Conservation (phyloP, 2,797 vertebrate species). For the Molothrus ater region DNA sequence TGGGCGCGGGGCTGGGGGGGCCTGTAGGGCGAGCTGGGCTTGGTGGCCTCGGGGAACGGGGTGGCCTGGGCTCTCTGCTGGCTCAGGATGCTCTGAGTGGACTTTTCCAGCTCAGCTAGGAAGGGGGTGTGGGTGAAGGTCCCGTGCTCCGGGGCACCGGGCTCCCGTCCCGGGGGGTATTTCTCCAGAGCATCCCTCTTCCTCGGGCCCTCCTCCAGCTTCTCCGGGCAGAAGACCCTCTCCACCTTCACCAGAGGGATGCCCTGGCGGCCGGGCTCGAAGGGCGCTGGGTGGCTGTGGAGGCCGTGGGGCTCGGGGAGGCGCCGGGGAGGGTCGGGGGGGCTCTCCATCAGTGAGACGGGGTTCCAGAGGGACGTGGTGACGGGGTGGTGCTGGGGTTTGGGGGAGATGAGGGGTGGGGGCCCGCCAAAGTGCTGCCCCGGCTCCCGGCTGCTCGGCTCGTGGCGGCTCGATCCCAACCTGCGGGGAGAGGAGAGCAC, state of each 20-base stretch:
- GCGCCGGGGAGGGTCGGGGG: slow-evolving; percentile 82
- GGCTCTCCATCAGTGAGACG: slow-evolving; percentile 87
- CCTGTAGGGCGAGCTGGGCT: slow-evolving; percentile 79
- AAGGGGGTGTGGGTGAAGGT: slow-evolving; percentile 82
- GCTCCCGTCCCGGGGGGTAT: slow-evolving; percentile 78
- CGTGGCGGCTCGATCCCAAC: slow-evolving; percentile 84
- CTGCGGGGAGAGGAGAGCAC: slow-evolving; percentile 61
- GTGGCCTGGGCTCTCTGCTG: slow-evolving; percentile 84
- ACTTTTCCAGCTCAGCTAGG: slow-evolving; percentile 92
- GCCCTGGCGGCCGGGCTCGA: slow-evolving; percentile 82
- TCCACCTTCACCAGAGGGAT: slow-evolving; percentile 82
- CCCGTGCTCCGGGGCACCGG: slow-evolving; percentile 70
- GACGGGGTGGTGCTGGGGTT: slow-evolving; percentile 84
- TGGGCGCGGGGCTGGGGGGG: slow-evolving; percentile 65
- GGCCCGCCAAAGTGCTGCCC: slow-evolving; percentile 90
- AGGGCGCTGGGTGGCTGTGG: slow-evolving; percentile 76
- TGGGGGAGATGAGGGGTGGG: slow-evolving; percentile 95
- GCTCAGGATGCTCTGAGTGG: slow-evolving; percentile 88
- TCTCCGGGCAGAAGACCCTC: slow-evolving; percentile 77
- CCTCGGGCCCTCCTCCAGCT: slow-evolving; percentile 82
- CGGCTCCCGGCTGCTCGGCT: slow-evolving; percentile 81
- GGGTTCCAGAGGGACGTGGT: slow-evolving; percentile 95
- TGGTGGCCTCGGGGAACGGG: slow-evolving; percentile 81
- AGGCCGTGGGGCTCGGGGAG: slow-evolving; percentile 80
- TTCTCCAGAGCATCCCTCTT: slow-evolving; percentile 86